Base-by-base conservation (phyloP, 2,797 vertebrate species). In the Hydrocynus forskahlii region DNA sequence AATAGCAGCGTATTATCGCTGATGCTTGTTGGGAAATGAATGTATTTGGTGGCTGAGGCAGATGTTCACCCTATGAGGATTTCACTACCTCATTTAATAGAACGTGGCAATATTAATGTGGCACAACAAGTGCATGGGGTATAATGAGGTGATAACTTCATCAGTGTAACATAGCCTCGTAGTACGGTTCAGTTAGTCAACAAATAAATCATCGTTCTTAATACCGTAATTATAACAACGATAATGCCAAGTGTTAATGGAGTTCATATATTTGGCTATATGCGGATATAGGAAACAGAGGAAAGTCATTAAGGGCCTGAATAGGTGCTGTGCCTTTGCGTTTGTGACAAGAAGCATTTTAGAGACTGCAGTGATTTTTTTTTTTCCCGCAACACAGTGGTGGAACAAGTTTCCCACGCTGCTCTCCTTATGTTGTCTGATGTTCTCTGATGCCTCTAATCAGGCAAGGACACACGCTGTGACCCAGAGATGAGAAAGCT, bases 391-490 rank as follows among this genome's bases (percentile, higher is more conserved):
- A 9, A 12, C 40, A 48, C n/a, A 25, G 54, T 71, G n/a, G 66
- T 19, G 5, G 9, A 60, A 38, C 45, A n/a, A 52, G 64, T 59
- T 76, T 79, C 50, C 48, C 21, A 67, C 76, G 40, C 78, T 69
- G 21, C 45, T 80, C 48, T 55, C 21, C 50, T 80, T 63, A 40
- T 81, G 68, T 55, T 78, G 70, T 75, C 60, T 45, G 57, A 64
- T 66, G 40, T 70, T 67, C 75, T 69, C 63, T 55, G 54, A 68
- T n/a, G 79, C 67, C 21, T 67, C 29, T 71, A 69, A 75, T 75
- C 81, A 86, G 71, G 54, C 75, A 48, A 40, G 54, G 55, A 69
- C 70, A 54, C 79, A 79, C 43, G 59, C 84, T 75, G 69, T 52
- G 54, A 72, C 43, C 19, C 35, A 54, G 63, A 38, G 40, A 74